Percentiles rank a stretch among this genome's conserved stretches.
These are phyloP conservation scores for Shinisaurus crocodilurus DNA, from an alignment of 2,113 vertebrate genomes.

Conservation along the genomic window DNA sequence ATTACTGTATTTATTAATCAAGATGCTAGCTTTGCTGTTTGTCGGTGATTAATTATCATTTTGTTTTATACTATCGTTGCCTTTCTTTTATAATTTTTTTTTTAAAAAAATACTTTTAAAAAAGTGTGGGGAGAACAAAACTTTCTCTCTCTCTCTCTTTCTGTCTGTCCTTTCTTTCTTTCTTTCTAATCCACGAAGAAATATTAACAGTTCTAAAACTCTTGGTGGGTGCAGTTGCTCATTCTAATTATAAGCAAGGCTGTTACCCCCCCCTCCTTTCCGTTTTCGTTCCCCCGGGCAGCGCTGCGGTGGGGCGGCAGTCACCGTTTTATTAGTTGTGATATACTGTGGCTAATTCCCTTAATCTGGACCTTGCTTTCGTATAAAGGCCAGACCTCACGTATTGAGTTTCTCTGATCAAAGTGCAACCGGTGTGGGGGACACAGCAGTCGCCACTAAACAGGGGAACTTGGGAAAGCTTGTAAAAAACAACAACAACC, in stretches of 20 bases:
- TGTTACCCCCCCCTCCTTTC: slow-evolving; percentile 9
- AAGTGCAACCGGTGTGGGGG: slow-evolving; percentile 73
- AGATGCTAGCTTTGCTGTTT: too few species aligned
- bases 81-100: neutral
- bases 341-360: slow-evolving; percentile 80
- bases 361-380: slow-evolving; percentile 80
- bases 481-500: slow-evolving; percentile 63
- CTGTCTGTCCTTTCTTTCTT: neutral
- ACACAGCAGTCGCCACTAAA: slow-evolving; percentile 71
- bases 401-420: slow-evolving; percentile 82
- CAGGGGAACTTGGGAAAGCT: slow-evolving; percentile 71
- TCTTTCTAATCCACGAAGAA: neutral
- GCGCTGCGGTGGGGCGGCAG: slow-evolving; percentile 74
- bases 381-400: slow-evolving; percentile 80
- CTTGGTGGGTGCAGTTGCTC: neutral
- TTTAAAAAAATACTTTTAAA: neutral
- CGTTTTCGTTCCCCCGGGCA: slow-evolving; percentile 58
- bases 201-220: neutral
- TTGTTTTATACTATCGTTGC: neutral
- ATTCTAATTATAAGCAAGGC: slow-evolving; percentile 41
- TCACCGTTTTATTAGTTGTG: slow-evolving; percentile 77
- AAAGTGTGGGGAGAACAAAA: too few species aligned
- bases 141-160: neutral
- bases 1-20: too few species aligned
- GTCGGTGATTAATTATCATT: too few species aligned